Conservation (phyloP, 2,113 vertebrate species). For the Gambusia affinis region DNA sequence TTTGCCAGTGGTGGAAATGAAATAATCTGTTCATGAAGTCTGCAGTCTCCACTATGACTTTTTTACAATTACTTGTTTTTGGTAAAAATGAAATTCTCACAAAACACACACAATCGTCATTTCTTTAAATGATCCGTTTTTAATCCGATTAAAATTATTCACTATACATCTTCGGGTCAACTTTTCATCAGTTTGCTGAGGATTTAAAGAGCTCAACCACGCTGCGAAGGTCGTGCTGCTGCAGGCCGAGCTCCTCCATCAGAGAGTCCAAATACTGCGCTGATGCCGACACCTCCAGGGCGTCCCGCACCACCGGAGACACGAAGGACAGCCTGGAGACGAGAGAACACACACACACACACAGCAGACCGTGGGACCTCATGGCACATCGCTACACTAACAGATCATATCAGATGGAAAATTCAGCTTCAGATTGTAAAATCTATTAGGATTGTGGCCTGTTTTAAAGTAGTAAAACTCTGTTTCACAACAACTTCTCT, state of each 20-base stretch:
- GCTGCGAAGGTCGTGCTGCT: conserved; percentile 68
- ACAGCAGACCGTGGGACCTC: background rate
- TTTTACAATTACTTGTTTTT: too few species aligned
- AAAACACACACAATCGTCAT: background rate
- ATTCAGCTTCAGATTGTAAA: too few species aligned
- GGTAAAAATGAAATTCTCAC: background rate
- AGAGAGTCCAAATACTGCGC: conserved; percentile 66
- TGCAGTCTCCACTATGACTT: too few species aligned
- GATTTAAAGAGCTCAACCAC: conserved; percentile 66
- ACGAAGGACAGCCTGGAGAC: conserved; percentile 75
- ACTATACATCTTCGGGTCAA: background rate
- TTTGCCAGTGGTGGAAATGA: too few species aligned
- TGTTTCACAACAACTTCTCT: too few species aligned
- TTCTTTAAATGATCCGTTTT: background rate
- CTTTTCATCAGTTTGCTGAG: conserved; percentile 23
- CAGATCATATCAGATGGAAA: too few species aligned
- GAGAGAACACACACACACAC: background rate
- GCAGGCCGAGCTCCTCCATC: conserved; percentile 70
- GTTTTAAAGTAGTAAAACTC: too few species aligned
- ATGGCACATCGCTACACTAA: too few species aligned
- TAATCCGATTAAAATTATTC: background rate
- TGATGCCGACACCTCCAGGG: conserved; percentile 56
- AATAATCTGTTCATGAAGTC: too few species aligned
- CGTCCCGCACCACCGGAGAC: conserved; percentile 63
- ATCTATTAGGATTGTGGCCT: too few species aligned